phyloP scores from a whole-genome alignment of 1,140 invertebrate genomes.

The Elymnias hypermnestra region DNA sequence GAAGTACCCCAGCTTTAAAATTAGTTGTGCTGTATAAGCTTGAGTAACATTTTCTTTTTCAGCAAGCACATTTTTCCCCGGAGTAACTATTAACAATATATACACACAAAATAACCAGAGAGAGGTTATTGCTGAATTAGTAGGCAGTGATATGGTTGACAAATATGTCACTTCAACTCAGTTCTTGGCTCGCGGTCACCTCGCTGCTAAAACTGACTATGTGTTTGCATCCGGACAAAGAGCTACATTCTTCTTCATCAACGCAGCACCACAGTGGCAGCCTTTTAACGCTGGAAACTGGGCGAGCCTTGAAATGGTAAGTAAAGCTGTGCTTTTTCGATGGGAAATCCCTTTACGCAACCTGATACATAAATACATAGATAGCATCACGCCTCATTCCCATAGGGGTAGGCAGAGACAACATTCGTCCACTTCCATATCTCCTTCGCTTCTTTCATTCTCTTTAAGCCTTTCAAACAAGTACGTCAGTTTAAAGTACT shows the following conservation, averaged over 20 bases:
- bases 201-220: constrained; percentile 82
- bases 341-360: no score
- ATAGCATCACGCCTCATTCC: no score
- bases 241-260: constrained; percentile 81
- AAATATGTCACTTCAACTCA: constrained; percentile 50
- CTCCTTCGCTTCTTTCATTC: no score
- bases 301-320: constrained; percentile 69
- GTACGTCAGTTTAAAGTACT: no score
- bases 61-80: constrained; percentile 56
- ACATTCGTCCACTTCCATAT: no score
- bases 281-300: constrained; percentile 81
- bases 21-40: no score
- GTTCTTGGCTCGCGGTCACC: constrained; percentile 79
- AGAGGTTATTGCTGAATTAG: constrained; percentile 30
- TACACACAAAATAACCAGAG: constrained; percentile 60
- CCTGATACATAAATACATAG: no score
- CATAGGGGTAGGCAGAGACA: no score
- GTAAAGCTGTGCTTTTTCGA: neutral
- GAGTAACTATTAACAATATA: constrained; percentile 42
- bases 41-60: constrained; percentile 26
- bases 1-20: no score
- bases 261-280: constrained; percentile 81
- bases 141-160: constrained; percentile 45
- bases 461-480: no score
- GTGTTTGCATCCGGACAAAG: constrained; percentile 79